phyloP scores from a whole-genome alignment of 2,888 invertebrate species.

The Campopleginae sp. region DNA sequence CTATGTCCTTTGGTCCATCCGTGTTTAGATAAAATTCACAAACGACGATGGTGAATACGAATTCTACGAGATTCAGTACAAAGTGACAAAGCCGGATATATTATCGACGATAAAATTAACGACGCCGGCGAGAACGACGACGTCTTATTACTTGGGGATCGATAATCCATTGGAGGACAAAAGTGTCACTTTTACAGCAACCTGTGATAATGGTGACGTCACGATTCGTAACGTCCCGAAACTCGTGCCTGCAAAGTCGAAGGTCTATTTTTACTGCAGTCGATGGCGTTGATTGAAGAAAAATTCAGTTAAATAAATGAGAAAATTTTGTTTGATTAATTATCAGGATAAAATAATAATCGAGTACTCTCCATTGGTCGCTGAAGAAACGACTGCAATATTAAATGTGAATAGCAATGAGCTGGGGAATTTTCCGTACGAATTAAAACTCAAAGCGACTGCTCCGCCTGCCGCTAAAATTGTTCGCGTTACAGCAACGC shows the following conservation, averaged over 20 bases:
- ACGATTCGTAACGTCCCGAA: slow-evolving; percentile 67
- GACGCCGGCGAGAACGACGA: slow-evolving; percentile 69
- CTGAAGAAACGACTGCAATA: slow-evolving; percentile 65
- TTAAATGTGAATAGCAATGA: slow-evolving; percentile 70
- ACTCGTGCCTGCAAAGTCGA: slow-evolving; percentile 65
- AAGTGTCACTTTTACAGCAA: slow-evolving; percentile 66
- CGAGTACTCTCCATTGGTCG: slow-evolving; percentile 72
- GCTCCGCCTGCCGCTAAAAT: slow-evolving; percentile 71
- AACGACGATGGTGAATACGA: slow-evolving; percentile 74
- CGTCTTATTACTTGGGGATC: slow-evolving; percentile 70
- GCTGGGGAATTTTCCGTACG: slow-evolving; percentile 75
- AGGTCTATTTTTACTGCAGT: slow-evolving; percentile 57
- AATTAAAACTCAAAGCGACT: slow-evolving; percentile 73
- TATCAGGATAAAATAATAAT: slow-evolving; percentile 71
- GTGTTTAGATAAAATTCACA: slow-evolving; percentile 73
- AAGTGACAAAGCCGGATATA: slow-evolving; percentile 73
- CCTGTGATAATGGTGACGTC: slow-evolving; percentile 69
- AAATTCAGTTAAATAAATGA: neutral
- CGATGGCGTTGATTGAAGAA: neutral
- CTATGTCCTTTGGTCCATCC: neutral
- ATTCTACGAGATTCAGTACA: slow-evolving; percentile 76
- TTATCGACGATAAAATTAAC: slow-evolving; percentile 73
- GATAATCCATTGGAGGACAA: slow-evolving; percentile 73
- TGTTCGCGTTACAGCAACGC: slow-evolving; percentile 67
- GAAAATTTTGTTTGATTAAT: neutral